Evolutionary conservation across 23 tunicate genomes (phyloP).

Genomic region (Botrylloides violaceus): DNA sequence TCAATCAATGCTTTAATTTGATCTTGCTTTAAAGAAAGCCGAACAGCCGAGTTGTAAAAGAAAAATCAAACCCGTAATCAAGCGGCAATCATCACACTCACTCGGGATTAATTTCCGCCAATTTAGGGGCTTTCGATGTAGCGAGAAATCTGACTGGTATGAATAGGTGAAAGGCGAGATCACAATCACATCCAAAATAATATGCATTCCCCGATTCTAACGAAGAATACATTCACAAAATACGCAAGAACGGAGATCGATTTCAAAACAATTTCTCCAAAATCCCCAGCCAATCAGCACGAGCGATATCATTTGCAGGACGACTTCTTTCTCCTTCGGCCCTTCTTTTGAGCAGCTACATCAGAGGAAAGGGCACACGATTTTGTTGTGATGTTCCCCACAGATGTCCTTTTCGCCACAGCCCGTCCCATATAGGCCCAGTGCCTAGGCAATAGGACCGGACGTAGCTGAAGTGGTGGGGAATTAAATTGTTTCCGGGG

Average conservation of each 20-base stretch:
- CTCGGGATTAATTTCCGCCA: neutral
- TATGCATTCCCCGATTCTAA: neutral
- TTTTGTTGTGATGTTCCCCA: no score
- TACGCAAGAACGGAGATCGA: neutral
- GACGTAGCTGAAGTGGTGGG: no score
- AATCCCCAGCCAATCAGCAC: neutral
- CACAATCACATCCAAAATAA: neutral
- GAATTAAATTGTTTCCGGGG: no score
- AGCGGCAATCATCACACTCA: neutral
- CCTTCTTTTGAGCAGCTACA: no score
- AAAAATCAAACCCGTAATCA: neutral
- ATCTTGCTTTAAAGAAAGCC: neutral
- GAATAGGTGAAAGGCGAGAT: neutral
- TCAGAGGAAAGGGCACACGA: no score
- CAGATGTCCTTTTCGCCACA: no score
- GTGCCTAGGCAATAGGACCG: no score
- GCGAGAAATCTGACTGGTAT: neutral
- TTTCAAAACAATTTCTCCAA: no score
- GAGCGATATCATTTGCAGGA: no score
- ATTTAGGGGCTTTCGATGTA: neutral
- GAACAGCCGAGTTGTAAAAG: neutral
- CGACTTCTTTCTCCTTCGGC: no score
- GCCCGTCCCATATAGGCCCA: no score
- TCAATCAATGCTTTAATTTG: neutral
- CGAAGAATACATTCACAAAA: neutral